Evolutionary conservation across 2,888 invertebrate genomes (phyloP).

Genomic region (Adela reaumurella): DNA sequence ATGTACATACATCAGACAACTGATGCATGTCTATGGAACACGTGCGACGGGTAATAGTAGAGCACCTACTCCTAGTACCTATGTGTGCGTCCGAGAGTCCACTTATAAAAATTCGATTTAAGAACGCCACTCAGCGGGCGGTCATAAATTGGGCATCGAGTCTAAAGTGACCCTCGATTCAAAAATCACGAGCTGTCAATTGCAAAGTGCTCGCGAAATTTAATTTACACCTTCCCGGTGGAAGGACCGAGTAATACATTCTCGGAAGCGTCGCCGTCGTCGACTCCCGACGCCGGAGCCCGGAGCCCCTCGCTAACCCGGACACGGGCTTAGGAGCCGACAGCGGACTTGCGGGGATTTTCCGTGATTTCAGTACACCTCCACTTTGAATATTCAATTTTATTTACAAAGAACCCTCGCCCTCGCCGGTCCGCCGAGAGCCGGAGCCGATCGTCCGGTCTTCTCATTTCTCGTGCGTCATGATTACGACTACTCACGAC

Average conservation of each 20-base stretch:
- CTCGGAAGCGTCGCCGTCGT: not conserved
- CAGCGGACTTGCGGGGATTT: conserved; percentile 10
- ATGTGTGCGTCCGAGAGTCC: no score
- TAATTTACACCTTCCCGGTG: conserved; percentile 4
- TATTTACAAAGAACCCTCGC: conserved; percentile 34
- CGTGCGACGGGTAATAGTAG: no score
- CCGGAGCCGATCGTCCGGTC: conserved; percentile 26
- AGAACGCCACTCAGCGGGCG: not conserved
- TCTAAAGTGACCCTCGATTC: conserved; percentile 4
- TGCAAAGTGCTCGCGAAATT: conserved; percentile 9
- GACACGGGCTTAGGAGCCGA: not conserved
- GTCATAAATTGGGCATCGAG: not conserved
- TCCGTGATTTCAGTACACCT: conserved; percentile 43
- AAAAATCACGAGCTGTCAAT: conserved; percentile 10
- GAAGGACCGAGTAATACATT: not conserved
- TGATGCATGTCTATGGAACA: no score
- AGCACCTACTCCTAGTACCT: no score
- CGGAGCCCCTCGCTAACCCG: no score
- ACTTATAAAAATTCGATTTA: not conserved
- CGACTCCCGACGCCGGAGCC: no score
- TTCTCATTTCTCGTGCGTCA: conserved; percentile 20
- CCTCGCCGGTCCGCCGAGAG: conserved; percentile 23
- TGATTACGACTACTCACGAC: no score
- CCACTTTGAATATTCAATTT: conserved; percentile 47
- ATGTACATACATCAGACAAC: no score